Conservation (phyloP, 2,888 invertebrate genomes). For the Pristionchus japonicus region DNA sequence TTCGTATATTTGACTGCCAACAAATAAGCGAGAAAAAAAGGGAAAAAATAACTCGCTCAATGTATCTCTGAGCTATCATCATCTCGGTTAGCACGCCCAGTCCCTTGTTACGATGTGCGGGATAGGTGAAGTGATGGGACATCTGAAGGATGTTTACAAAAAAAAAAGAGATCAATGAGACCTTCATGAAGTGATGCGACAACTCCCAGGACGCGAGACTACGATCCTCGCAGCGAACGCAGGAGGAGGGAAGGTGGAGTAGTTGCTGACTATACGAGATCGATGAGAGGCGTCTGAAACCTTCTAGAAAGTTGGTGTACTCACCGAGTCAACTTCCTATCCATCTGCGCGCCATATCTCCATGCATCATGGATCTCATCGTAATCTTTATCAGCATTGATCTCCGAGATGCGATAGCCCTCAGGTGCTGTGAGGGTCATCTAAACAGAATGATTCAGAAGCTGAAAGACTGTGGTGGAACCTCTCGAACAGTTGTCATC, state of each 20-base stretch:
- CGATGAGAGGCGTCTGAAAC: too few relatives aligned
- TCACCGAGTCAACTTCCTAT: too few relatives aligned
- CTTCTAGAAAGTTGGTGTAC: too few relatives aligned
- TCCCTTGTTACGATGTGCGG: neutral
- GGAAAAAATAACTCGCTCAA: neutral
- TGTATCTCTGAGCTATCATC: neutral
- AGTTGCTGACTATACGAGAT: neutral
- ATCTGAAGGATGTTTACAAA: neutral
- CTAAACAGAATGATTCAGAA: neutral
- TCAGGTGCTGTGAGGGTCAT: neutral
- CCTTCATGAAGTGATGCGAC: constrained; percentile 21
- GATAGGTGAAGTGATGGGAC: constrained; percentile 28
- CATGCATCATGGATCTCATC: neutral
- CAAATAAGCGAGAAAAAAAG: too few relatives aligned
- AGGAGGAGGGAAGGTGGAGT: neutral
- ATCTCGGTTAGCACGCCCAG: neutral
- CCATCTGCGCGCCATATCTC: too few relatives aligned
- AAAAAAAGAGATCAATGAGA: neutral
- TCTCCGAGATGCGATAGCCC: neutral
- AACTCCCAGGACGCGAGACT: constrained; percentile 7
- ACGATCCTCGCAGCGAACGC: neutral
- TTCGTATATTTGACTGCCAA: too few relatives aligned
- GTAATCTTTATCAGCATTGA: neutral
- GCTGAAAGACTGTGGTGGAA: too few relatives aligned
- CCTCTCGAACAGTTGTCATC: neutral